phyloP scores from a whole-genome alignment of 2,888 invertebrate species.

The Orchesellides sinensis region DNA sequence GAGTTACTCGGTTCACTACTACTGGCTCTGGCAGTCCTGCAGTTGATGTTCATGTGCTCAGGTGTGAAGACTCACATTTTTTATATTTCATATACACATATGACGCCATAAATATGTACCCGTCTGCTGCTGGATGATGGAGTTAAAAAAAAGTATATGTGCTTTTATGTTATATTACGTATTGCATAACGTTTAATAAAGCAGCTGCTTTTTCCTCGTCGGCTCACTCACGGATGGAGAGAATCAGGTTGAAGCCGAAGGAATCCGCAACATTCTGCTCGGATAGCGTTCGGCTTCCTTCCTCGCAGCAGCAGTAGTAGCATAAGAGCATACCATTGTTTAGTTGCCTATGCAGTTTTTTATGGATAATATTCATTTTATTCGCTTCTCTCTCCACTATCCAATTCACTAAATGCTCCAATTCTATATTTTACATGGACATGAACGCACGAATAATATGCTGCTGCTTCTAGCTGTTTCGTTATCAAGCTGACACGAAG shows the following conservation, averaged over 20 bases:
- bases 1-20: too few species aligned
- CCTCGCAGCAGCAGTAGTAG: slow-evolving; percentile 13
- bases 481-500: slow-evolving; percentile 1
- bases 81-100: slow-evolving; percentile 28
- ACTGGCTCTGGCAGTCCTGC: too few species aligned
- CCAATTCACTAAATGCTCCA: too few species aligned
- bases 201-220: slow-evolving; percentile 52
- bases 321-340: background rate
- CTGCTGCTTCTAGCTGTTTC: background rate
- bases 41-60: slow-evolving; percentile 52
- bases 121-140: background rate
- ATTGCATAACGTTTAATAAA: slow-evolving; percentile 44
- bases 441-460: background rate
- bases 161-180: background rate
- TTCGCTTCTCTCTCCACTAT: background rate
- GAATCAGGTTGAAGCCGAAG: slow-evolving; percentile 43
- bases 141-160: slow-evolving; percentile 16
- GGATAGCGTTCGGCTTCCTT: slow-evolving; percentile 35
- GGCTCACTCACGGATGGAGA: slow-evolving; percentile 50
- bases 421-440: too few species aligned
- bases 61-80: slow-evolving; percentile 47
- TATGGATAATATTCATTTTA: background rate
- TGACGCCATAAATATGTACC: background rate
- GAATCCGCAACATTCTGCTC: slow-evolving; percentile 38
- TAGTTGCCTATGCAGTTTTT: background rate